These are phyloP conservation scores for Priocnemis perturbator DNA, from an alignment of 2,888 invertebrate species.

Conservation along the genomic window DNA sequence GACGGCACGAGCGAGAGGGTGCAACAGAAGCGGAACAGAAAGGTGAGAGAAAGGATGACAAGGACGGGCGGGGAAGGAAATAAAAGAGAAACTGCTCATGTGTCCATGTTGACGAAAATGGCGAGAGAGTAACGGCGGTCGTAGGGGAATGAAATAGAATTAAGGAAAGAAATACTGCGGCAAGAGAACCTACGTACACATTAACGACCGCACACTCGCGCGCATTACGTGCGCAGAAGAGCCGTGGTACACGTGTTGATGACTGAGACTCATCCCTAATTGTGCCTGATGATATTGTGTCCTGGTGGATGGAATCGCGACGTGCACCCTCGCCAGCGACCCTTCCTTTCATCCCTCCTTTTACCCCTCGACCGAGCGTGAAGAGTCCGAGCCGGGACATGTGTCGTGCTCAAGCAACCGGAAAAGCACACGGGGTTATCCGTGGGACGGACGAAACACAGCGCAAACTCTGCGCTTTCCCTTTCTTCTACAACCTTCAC, in stretches of 20 bases:
- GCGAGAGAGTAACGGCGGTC: conserved; percentile 24
- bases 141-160: conserved; percentile 53
- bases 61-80: conserved; percentile 9
- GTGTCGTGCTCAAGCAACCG: conserved; percentile 73
- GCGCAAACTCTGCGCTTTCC: conserved; percentile 32
- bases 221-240: conserved; percentile 20
- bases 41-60: background rate
- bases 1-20: background rate
- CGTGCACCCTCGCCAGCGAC: conserved; percentile 19
- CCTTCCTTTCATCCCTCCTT: conserved; percentile 8
- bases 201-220: conserved; percentile 7
- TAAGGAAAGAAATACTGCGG: conserved; percentile 59
- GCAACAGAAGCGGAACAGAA: conserved; percentile 12
- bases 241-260: conserved; percentile 56
- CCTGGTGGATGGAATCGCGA: conserved; percentile 58
- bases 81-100: conserved; percentile 3
- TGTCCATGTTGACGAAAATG: no score
- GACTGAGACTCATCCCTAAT: conserved; percentile 68
- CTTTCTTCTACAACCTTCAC: conserved; percentile 18
- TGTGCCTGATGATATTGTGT: conserved; percentile 68
- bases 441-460: conserved; percentile 57
- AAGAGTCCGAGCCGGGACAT: conserved; percentile 60
- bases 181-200: conserved; percentile 25
- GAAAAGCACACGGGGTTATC: conserved; percentile 68
- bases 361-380: conserved; percentile 15